Base-by-base conservation (phyloP, 2,888 invertebrate species). In the Cremastobaeus sp. region DNA sequence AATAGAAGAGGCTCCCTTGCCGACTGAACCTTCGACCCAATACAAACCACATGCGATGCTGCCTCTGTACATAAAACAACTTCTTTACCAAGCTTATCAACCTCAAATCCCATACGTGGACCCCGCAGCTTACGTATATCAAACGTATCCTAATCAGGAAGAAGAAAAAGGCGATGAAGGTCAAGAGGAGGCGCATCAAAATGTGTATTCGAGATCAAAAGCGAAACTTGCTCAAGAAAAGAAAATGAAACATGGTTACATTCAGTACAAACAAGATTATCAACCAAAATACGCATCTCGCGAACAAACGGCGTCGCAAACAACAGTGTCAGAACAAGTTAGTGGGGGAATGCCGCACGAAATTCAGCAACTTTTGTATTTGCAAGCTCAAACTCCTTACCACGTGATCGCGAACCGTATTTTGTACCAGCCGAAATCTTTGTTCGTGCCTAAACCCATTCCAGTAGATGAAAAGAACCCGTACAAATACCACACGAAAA, bases 331-430 rank as follows among this genome's bases (percentile, higher is more conserved):
- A n/a, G n/a, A n/a, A n/a, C 30, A 68, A 8, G 25, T 77, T 12
- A 68, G 78, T 14, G 78, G 77, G 30, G 71, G 60, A 14, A 86
- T 84, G 84, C 86, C 86, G 0, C 54, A 45, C n/a, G 83, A 81
- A 34, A 82, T 87, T 15, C 83, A 83, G 35, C 82, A 83, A 21
- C 43, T 87, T 18, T 21, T 87, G 9, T 78, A 80, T 8, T 83
- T 81, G 45, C 87, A 87, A 35, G 82, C 86, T 0, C 83, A 84
- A 34, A 81, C 83, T 4, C 87, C 87, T 0, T 87, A 87, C 48
- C 82, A 86, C 65, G 85, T 86, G 0, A 85, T 84, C 1, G 86
- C 87, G 0, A 85, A 87, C 74, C 79, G 80, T 6, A 87, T 87
- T 25, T 8, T 52, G 1, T 85, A 84, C 62, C 81, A 81, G 25